phyloP scores from a whole-genome alignment of 2,888 invertebrate genomes.

The Linnaemya vulpina region DNA sequence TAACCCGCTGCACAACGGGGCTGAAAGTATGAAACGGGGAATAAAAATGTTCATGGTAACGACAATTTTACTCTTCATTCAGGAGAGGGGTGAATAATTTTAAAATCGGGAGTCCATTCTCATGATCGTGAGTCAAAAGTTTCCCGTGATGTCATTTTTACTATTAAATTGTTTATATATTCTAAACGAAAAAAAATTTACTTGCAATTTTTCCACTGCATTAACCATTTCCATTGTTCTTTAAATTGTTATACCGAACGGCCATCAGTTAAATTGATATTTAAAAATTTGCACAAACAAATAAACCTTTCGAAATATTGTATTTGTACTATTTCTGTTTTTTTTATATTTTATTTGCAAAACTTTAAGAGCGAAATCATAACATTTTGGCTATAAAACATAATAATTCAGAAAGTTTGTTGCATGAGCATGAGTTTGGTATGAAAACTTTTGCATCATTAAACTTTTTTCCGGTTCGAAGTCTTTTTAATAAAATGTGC shows the following conservation, averaged over 20 bases:
- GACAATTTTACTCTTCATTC: too few relatives aligned
- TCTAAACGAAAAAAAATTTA: too few relatives aligned
- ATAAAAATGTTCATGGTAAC: too few relatives aligned
- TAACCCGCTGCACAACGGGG: too few relatives aligned
- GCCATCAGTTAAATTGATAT: slow-evolving; percentile 5
- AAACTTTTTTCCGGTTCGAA: slow-evolving; percentile 73
- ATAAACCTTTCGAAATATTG: slow-evolving; percentile 29
- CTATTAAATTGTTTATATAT: too few relatives aligned
- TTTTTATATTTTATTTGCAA: slow-evolving; percentile 10
- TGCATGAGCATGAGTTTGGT: slow-evolving; percentile 39
- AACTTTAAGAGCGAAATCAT: slow-evolving; percentile 56
- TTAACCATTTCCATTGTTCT: neutral
- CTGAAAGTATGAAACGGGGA: too few relatives aligned
- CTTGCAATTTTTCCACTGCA: neutral
- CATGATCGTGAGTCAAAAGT: too few relatives aligned
- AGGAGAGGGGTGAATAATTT: too few relatives aligned
- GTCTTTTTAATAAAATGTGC: slow-evolving; percentile 78
- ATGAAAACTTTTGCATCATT: slow-evolving; percentile 76
- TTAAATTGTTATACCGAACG: slow-evolving; percentile 5
- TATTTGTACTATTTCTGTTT: neutral
- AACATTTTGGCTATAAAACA: slow-evolving; percentile 65
- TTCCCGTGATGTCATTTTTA: too few relatives aligned
- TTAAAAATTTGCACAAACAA: slow-evolving; percentile 31
- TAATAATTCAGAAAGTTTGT: slow-evolving; percentile 60
- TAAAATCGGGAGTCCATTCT: too few relatives aligned